Evolutionary conservation across 1,140 invertebrate species (phyloP).

Genomic region (Drosophila pallidifrons): DNA sequence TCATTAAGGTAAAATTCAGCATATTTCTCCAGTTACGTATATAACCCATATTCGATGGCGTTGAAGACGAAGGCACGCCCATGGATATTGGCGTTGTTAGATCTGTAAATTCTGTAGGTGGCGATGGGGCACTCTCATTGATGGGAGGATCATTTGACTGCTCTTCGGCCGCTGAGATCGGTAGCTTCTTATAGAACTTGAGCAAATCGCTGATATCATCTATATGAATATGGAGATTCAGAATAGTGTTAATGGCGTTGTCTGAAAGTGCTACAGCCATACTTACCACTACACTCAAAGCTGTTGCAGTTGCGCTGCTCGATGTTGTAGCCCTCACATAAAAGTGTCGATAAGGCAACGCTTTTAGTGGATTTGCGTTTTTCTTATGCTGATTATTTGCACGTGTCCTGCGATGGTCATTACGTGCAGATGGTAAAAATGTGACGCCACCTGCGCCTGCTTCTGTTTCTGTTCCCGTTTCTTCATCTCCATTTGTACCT

Average conservation of each 20-base stretch:
- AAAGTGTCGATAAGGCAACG: slow-evolving; percentile 71
- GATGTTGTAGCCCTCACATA: slow-evolving; percentile 84
- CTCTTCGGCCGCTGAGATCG: slow-evolving; percentile 43
- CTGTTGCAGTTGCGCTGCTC: slow-evolving; percentile 84
- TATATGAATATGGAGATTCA: slow-evolving; percentile 17
- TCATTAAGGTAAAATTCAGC: slow-evolving; percentile 80
- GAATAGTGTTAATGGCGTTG: background rate
- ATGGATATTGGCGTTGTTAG: slow-evolving; percentile 27
- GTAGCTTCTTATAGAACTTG: slow-evolving; percentile 82
- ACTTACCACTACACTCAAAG: slow-evolving; percentile 82
- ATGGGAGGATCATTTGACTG: slow-evolving; percentile 37
- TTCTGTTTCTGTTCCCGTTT: background rate
- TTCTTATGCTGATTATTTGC: slow-evolving; percentile 71
- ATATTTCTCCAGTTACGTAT: slow-evolving; percentile 76
- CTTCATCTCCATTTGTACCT: slow-evolving; percentile 1
- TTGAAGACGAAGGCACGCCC: slow-evolving; percentile 54
- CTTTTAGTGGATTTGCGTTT: slow-evolving; percentile 70
- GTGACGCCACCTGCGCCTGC: slow-evolving; percentile 51
- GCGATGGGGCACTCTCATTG: slow-evolving; percentile 22
- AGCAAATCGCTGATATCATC: slow-evolving; percentile 83
- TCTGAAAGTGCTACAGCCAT: background rate
- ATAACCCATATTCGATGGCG: slow-evolving; percentile 78
- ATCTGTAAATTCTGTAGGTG: slow-evolving; percentile 32
- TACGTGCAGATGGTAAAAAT: slow-evolving; percentile 67
- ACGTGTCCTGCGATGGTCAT: slow-evolving; percentile 61